Conservation (phyloP, 2,113 vertebrate genomes). For the Bettongia penicillata region DNA sequence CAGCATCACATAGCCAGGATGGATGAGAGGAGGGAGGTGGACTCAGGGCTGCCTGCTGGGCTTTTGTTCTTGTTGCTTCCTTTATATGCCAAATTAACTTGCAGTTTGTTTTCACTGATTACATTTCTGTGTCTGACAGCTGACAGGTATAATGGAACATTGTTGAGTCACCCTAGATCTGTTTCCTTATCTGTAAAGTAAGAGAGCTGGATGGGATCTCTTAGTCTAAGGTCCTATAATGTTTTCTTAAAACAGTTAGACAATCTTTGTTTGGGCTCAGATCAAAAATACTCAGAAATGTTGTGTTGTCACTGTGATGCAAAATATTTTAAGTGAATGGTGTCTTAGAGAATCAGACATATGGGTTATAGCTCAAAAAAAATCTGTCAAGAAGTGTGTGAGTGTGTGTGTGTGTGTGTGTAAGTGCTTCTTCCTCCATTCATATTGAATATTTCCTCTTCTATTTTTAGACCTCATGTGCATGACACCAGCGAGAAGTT, state of each 20-base stretch:
- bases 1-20: not conserved
- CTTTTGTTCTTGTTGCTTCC: constrained; percentile 1
- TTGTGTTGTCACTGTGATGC: not conserved
- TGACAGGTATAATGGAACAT: not conserved
- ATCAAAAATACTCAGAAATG: not conserved
- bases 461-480: constrained; percentile 75
- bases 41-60: not conserved
- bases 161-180: not conserved
- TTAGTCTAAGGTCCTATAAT: not conserved
- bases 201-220: not conserved
- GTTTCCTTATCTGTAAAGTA: not conserved
- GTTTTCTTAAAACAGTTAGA: not conserved
- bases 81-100: not conserved
- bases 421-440: not conserved
- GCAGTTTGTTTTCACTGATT: not conserved
- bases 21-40: not conserved
- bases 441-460: not conserved
- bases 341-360: not conserved
- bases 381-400: not conserved
- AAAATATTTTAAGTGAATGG: not conserved
- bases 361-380: not conserved
- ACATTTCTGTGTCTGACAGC: constrained; percentile 6
- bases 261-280: not conserved
- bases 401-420: not conserved
- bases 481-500: constrained; percentile 73